Conservation (phyloP, 2,888 invertebrate species). For the Thumatha senex region DNA sequence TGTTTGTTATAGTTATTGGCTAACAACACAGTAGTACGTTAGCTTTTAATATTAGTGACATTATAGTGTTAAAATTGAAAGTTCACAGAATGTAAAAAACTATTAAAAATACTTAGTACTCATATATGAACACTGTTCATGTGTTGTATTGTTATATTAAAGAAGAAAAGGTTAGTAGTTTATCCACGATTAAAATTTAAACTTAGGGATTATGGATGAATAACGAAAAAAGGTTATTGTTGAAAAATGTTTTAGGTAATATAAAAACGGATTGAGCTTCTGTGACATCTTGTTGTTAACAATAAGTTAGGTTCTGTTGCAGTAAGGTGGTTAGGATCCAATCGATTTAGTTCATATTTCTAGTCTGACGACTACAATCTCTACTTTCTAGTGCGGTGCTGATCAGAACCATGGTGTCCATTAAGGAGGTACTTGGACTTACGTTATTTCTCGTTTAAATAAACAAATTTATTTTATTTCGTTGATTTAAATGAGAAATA, state of each 20-base stretch:
- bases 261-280: slow-evolving; percentile 78
- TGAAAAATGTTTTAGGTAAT: slow-evolving; percentile 81
- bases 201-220: slow-evolving; percentile 72
- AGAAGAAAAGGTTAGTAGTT: slow-evolving; percentile 70
- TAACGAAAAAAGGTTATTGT: slow-evolving; percentile 79
- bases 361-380: background rate
- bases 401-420: too few species aligned
- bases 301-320: slow-evolving; percentile 51
- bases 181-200: slow-evolving; percentile 75
- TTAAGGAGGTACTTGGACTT: too few species aligned
- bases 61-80: slow-evolving; percentile 76
- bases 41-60: slow-evolving; percentile 83
- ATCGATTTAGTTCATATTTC: slow-evolving; percentile 7
- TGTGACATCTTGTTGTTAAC: slow-evolving; percentile 74
- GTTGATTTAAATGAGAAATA: too few species aligned
- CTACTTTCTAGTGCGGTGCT: background rate
- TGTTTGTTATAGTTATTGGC: slow-evolving; percentile 53
- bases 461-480: too few species aligned
- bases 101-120: slow-evolving; percentile 47
- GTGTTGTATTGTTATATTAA: slow-evolving; percentile 81
- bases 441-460: too few species aligned
- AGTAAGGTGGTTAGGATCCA: slow-evolving; percentile 15
- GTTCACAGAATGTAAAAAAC: slow-evolving; percentile 64
- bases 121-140: slow-evolving; percentile 70
- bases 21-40: slow-evolving; percentile 65